Evolutionary conservation across 2,113 vertebrate genomes (phyloP).

Genomic region (Chionodraco myersi): DNA sequence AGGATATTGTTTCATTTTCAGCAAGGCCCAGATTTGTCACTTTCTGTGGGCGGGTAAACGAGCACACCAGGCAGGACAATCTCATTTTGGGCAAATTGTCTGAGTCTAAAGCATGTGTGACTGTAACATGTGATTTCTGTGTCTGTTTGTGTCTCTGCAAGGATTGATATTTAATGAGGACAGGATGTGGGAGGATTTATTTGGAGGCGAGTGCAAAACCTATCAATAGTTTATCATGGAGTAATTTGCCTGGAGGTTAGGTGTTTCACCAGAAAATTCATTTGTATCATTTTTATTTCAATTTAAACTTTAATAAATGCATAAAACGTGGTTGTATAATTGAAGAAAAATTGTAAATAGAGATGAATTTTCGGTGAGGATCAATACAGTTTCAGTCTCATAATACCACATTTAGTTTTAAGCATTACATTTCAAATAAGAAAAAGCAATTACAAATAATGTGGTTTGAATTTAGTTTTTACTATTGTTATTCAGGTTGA

Average conservation of each 20-base stretch:
- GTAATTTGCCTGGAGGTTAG: not conserved
- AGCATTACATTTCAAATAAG: too few species aligned
- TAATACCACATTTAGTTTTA: too few species aligned
- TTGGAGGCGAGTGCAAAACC: not conserved
- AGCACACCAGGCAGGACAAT: slow-evolving; percentile 18
- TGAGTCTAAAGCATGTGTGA: slow-evolving; percentile 15
- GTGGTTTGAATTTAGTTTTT: too few species aligned
- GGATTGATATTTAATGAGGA: slow-evolving; percentile 14
- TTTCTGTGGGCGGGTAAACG: slow-evolving; percentile 28
- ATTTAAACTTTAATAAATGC: too few species aligned
- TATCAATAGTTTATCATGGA: slow-evolving; percentile 19
- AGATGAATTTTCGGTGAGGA: too few species aligned
- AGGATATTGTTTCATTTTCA: not conserved
- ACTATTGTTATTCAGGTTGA: too few species aligned
- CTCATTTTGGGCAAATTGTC: slow-evolving; percentile 18
- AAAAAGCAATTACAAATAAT: not conserved
- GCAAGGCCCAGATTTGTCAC: slow-evolving; percentile 4
- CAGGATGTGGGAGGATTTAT: slow-evolving; percentile 13
- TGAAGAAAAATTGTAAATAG: too few species aligned
- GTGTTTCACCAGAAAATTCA: not conserved
- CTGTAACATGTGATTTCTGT: not conserved
- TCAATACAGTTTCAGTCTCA: too few species aligned
- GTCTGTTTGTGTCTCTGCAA: slow-evolving; percentile 3
- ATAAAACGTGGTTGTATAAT: too few species aligned
- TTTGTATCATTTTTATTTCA: too few species aligned